Conservation (phyloP, 2,888 invertebrate genomes). For the Chrysodeixis includens region DNA sequence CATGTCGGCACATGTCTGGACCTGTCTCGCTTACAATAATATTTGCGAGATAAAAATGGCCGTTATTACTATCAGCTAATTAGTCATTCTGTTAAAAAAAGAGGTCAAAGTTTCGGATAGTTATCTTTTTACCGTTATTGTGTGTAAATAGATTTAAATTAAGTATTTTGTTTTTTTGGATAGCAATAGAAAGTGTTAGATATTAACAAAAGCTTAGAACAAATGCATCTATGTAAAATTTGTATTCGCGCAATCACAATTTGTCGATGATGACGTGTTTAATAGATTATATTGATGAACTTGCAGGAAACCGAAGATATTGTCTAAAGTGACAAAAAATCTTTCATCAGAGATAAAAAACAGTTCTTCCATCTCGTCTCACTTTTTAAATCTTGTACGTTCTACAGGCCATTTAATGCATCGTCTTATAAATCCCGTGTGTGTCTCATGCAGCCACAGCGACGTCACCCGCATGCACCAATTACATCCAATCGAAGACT, state of each 20-base stretch:
- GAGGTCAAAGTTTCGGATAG: slow-evolving; percentile 23
- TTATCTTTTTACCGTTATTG: slow-evolving; percentile 7
- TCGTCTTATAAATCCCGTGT: not conserved
- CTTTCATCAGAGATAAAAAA: too few species aligned
- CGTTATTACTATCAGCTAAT: slow-evolving; percentile 29
- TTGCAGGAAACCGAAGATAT: too few species aligned
- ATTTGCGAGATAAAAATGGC: slow-evolving; percentile 31
- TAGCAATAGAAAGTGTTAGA: too few species aligned
- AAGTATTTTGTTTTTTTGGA: too few species aligned
- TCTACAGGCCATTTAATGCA: not conserved
- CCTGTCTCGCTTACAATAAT: slow-evolving; percentile 28
- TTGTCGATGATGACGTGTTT: too few species aligned
- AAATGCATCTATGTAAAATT: too few species aligned
- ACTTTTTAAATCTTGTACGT: too few species aligned
- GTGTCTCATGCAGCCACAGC: not conserved
- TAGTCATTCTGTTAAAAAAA: slow-evolving; percentile 27
- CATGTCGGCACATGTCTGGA: slow-evolving; percentile 28
- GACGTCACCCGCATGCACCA: slow-evolving; percentile 47
- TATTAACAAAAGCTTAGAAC: too few species aligned
- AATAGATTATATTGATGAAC: too few species aligned
- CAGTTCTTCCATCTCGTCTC: not conserved
- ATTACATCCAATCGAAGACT: slow-evolving; percentile 50
- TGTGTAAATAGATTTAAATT: not conserved
- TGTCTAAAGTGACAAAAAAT: too few species aligned
- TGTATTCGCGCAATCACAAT: too few species aligned